Evolutionary conservation across 1,140 invertebrate genomes (phyloP), one percentile per base, ranked within the genome.

Genomic region (Scaptomyza hsui): DNA sequence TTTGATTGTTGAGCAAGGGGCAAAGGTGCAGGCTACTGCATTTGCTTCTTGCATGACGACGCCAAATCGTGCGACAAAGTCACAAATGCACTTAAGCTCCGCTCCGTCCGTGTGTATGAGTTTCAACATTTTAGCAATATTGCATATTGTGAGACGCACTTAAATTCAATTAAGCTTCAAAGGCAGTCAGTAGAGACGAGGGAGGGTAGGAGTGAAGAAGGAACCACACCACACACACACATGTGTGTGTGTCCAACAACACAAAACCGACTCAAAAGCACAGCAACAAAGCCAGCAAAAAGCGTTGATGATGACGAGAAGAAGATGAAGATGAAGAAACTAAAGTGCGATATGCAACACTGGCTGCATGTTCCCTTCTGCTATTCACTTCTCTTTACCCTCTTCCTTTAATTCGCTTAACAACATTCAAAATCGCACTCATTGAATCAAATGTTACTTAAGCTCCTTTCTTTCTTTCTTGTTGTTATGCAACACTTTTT

Each of bases 81-180:
- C 26, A 86, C 64, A 86, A 86, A 86, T 85, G 73, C 81, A 68
- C 73, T 71, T 69, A 64, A 13, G n/a, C n/a, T n/a, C n/a, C n/a
- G n/a, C n/a, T n/a, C n/a, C n/a, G n/a, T n/a, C n/a, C n/a, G 18
- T 10, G 4, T 35, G 53, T 51, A 35, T 21, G 44, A 12, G 18
- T 16, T 29, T 13, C 37, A 41, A 69, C 73, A 72, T 86, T 86
- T 86, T 78, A 74, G 26, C 81, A 86, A 86, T 81, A 86, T 86
- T 86, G 81, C 82, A 86, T 86, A 86, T 86, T 86, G 82, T 81
- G 77, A 72, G 77, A 64, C 81, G 74, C 82, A 86, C 77, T 86
- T 81, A 86, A 86, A 86, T 86, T 86, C 82, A 86, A 86, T 86
- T 86, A 86, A 86, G 77, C 77, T 81, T 81, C 81, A 86, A 86